Conservation (phyloP, 2,797 vertebrate genomes). For the Alauda arvensis region DNA sequence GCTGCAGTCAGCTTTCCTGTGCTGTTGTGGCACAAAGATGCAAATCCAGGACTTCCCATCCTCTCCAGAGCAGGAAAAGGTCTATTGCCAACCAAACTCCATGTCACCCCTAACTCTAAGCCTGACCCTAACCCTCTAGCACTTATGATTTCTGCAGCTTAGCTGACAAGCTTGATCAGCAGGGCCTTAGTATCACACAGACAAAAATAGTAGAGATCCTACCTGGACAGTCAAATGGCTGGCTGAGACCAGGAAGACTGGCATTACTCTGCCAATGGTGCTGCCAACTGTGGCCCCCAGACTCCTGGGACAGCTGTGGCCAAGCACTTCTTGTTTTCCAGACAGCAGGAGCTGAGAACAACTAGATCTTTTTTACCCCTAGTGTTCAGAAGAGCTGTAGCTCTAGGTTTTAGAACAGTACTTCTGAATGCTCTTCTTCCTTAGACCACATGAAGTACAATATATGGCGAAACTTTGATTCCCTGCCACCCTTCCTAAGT, state of each 20-base stretch:
- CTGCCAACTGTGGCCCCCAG: not conserved
- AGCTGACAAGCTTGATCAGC: not conserved
- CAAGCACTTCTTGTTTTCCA: not conserved
- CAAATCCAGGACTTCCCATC: not conserved
- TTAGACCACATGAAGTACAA: not conserved
- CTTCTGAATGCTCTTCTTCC: not conserved
- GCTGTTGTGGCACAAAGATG: not conserved
- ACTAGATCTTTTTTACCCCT: fast-evolving
- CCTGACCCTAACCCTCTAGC: not conserved
- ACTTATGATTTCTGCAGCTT: not conserved
- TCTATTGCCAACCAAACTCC: not conserved
- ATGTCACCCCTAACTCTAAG: not conserved
- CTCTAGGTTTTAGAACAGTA: not conserved
- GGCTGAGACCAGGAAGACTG: not conserved
- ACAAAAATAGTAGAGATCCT: not conserved
- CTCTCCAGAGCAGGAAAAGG: not conserved
- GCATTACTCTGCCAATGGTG: not conserved
- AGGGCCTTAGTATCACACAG: not conserved
- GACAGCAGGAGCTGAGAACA: not conserved
- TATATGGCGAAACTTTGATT: not conserved
- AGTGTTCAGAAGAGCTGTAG: not conserved
- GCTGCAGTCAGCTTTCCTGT: not conserved
- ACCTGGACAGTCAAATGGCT: not conserved
- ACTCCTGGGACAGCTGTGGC: not conserved
- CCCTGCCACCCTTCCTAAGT: not conserved